Evolutionary conservation across 2,113 vertebrate genomes (phyloP).

Genomic region (Motacilla alba): DNA sequence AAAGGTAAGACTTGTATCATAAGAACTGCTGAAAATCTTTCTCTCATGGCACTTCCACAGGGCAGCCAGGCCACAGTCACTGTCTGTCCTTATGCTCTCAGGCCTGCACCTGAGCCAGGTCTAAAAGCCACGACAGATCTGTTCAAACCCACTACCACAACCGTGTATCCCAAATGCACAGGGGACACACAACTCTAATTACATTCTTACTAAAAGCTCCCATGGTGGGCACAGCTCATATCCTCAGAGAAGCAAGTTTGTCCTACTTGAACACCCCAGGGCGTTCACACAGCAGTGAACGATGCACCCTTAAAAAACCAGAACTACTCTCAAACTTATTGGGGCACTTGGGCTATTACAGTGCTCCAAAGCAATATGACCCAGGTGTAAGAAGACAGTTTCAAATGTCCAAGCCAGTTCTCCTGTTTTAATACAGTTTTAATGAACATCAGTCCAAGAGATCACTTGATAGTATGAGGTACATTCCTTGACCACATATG

Average conservation of each 20-base stretch:
- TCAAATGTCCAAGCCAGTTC: conserved; percentile 7
- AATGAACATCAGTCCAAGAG: conserved; percentile 34
- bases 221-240: not conserved
- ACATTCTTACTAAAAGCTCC: not conserved
- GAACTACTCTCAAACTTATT: not conserved
- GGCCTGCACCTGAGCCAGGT: not conserved
- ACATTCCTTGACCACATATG: conserved; percentile 34
- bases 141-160: not conserved
- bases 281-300: not conserved
- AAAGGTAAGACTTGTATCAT: not conserved
- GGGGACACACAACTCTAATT: not conserved
- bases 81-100: not conserved
- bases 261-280: not conserved
- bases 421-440: conserved; percentile 22
- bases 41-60: not conserved
- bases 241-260: not conserved
- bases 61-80: not conserved
- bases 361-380: not conserved
- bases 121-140: not conserved
- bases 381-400: not conserved
- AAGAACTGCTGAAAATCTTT: not conserved
- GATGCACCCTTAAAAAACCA: not conserved
- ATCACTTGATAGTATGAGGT: conserved; percentile 7
- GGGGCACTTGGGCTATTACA: not conserved
- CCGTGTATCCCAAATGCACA: not conserved